phyloP scores from a whole-genome alignment of 2,888 invertebrate species.

The Mythimna lalbum region DNA sequence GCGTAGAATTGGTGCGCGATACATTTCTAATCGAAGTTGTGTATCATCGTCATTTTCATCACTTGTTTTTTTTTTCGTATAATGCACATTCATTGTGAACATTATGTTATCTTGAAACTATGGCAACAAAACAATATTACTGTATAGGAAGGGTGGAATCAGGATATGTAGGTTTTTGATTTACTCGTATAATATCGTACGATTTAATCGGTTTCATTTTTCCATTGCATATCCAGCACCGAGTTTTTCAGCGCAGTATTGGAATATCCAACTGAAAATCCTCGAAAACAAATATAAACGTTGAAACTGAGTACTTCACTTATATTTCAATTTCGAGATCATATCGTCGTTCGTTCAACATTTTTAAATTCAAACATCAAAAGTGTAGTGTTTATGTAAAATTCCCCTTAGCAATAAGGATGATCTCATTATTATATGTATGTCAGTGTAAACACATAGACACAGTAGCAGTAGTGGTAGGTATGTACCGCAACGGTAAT shows the following conservation, averaged over 20 bases:
- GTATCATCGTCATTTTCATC: conserved; percentile 28
- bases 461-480: conserved; percentile 31
- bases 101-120: conserved; percentile 22
- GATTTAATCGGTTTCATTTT: background rate
- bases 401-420: conserved; percentile 66
- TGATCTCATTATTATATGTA: conserved; percentile 78
- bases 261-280: background rate
- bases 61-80: conserved; percentile 34
- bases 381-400: conserved; percentile 54
- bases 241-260: no score
- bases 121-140: conserved; percentile 30
- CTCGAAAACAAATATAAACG: no score
- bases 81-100: conserved; percentile 10
- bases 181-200: background rate
- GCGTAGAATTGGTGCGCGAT: conserved; percentile 67
- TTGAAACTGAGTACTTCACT: background rate
- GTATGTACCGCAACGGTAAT: conserved; percentile 68
- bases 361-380: conserved; percentile 42
- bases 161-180: conserved; percentile 4
- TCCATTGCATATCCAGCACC: no score
- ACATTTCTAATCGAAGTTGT: conserved; percentile 55
- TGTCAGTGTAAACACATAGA: conserved; percentile 71
- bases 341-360: background rate
- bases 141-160: conserved; percentile 15
- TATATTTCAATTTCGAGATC: background rate